Evolutionary conservation across 2,888 invertebrate genomes (phyloP).

Genomic region (Amaurobius ferox): DNA sequence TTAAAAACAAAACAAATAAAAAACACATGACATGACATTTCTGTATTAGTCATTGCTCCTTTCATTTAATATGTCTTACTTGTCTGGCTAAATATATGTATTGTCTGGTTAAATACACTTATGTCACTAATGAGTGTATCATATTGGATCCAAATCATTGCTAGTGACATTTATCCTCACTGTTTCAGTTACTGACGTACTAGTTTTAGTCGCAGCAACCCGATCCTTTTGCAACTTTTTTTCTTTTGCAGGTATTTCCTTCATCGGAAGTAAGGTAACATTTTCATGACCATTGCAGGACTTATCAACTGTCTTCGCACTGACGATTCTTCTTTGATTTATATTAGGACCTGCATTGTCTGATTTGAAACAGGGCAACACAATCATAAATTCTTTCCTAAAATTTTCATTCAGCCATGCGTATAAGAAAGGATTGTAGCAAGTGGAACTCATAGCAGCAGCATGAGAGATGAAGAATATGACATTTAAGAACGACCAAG

Average conservation of each 20-base stretch:
- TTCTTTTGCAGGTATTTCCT: slow-evolving; percentile 49
- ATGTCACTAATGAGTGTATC: background rate
- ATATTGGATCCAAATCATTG: slow-evolving; percentile 49
- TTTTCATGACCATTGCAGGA: slow-evolving; percentile 71
- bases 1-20: too few relatives aligned
- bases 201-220: slow-evolving; percentile 48
- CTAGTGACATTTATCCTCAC: slow-evolving; percentile 61
- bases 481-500: slow-evolving; percentile 88
- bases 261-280: slow-evolving; percentile 57
- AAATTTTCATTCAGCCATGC: slow-evolving; percentile 98
- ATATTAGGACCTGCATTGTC: slow-evolving; percentile 15
- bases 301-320: slow-evolving; percentile 51
- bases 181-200: slow-evolving; percentile 53
- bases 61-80: too few relatives aligned
- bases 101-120: too few relatives aligned
- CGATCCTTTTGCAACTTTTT: slow-evolving; percentile 65
- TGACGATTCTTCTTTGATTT: slow-evolving; percentile 21
- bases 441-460: slow-evolving; percentile 94
- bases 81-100: too few relatives aligned
- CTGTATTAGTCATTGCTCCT: too few relatives aligned
- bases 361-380: slow-evolving; percentile 76
- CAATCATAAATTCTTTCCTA: slow-evolving; percentile 87
- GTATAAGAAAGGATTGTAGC: slow-evolving; percentile 96
- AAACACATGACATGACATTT: too few relatives aligned
- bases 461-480: slow-evolving; percentile 93